These are phyloP conservation scores for Unio delphinus DNA, from an alignment of 2,888 invertebrate genomes.

Conservation along the genomic window DNA sequence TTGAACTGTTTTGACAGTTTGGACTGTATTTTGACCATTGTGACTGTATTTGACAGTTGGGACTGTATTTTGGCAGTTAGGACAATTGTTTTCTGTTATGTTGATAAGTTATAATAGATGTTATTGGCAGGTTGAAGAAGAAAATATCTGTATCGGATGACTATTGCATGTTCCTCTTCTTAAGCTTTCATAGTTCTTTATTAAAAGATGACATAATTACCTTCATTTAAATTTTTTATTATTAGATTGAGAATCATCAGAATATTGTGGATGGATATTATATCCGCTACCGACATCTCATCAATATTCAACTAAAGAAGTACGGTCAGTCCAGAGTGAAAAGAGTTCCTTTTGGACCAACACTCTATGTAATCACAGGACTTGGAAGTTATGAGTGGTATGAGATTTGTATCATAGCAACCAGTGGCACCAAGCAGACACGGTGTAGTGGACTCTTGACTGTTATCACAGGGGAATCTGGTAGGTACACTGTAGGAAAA, in stretches of 20 bases:
- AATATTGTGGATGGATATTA: slow-evolving; percentile 62
- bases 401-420: slow-evolving; percentile 91
- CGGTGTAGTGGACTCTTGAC: slow-evolving; percentile 52
- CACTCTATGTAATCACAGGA: slow-evolving; percentile 75
- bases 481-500: slow-evolving; percentile 6
- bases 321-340: slow-evolving; percentile 25
- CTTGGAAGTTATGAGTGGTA: slow-evolving; percentile 89
- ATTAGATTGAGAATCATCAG: slow-evolving; percentile 52
- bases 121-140: too few relatives aligned
- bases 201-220: too few relatives aligned
- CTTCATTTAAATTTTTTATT: too few relatives aligned
- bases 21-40: too few relatives aligned
- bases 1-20: too few relatives aligned
- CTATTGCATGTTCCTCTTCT: too few relatives aligned
- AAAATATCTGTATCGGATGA: too few relatives aligned
- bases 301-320: slow-evolving; percentile 24
- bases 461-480: slow-evolving; percentile 47
- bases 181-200: too few relatives aligned
- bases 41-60: too few relatives aligned
- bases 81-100: too few relatives aligned
- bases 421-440: slow-evolving; percentile 38
- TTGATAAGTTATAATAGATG: too few relatives aligned
- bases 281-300: slow-evolving; percentile 48
- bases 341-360: slow-evolving; percentile 31
- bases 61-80: too few relatives aligned